Evolutionary conservation across 2,113 vertebrate genomes (phyloP), one percentile per base, ranked within the genome.

Genomic region (Lepus europaeus): DNA sequence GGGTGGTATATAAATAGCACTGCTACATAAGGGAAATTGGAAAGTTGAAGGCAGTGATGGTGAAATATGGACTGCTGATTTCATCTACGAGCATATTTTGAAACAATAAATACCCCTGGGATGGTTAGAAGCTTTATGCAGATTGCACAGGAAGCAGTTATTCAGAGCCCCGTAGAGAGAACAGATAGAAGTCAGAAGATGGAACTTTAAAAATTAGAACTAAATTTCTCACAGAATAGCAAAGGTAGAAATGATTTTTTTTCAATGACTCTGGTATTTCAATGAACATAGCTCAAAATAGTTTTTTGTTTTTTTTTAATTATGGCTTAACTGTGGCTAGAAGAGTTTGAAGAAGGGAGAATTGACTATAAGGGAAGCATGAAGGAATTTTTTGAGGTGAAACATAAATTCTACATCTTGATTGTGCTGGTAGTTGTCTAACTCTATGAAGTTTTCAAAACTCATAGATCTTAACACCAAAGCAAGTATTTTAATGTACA

Each of bases 11-110:
- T 89, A 76, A 94, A 91, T 79, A 97, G 59, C 25, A 73, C n/a
- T 82, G 59, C 45, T n/a, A 36, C 22, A 39, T 87, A 80, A 64
- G 33, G 83, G 19, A 90, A 89, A 89, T 87, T 53, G 51, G 33
- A 96, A 95, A 74, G n/a, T 25, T 94, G 79, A 74, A 59, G 27
- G 66, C 5, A 76, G 45, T 19, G 6, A 81, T 56, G 88, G 39
- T 86, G 76, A 92, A 95, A 73, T 84, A 79, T 36, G 23, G 73
- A n/a, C 49, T 73, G 4, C 56, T 92, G 45, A 69, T 53, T 89
- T 96, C 89, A 96, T 96, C 13, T 90, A 83, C 81, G 82, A 81
- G 72, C 25, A 77, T 29, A 89, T 84, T 95, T 91, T 82, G 83
- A 94, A 96, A 92, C 74, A 94, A 73, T 82, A 84, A 95, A 73